Percentiles rank a stretch among this genome's conserved stretches.
Evolutionary conservation across 2,113 vertebrate species (phyloP).

Genomic region (Varanus komodoensis): DNA sequence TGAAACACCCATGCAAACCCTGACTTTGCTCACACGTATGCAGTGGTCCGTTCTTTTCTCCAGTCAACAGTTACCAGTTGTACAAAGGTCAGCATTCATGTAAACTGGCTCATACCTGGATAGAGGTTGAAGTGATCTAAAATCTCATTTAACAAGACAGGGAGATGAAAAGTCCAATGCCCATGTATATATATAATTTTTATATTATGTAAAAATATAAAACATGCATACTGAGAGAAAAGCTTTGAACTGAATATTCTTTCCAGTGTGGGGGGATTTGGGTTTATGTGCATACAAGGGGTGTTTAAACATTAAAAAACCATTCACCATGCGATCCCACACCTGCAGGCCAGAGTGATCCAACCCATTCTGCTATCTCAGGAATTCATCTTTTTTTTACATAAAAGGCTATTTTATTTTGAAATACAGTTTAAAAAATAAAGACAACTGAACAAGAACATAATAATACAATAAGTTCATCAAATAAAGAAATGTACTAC

Average conservation of each 20-base stretch:
- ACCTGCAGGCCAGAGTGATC: neutral
- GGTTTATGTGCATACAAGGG: neutral
- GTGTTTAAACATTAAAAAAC: neutral
- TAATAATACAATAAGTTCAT: too few relatives aligned
- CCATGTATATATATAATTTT: too few relatives aligned
- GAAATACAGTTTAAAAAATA: too few relatives aligned
- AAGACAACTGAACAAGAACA: too few relatives aligned
- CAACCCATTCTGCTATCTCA: neutral
- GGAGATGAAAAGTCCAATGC: neutral
- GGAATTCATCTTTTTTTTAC: neutral
- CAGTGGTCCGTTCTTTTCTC: neutral
- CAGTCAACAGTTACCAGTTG: neutral
- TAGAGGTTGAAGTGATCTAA: neutral
- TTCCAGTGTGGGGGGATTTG: too few relatives aligned
- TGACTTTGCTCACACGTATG: neutral
- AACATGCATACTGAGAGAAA: too few relatives aligned
- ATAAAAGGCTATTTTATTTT: too few relatives aligned
- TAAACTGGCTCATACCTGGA: neutral
- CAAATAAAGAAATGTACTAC: too few relatives aligned
- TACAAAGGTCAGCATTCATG: neutral
- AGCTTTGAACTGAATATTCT: too few relatives aligned
- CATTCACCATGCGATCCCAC: too few relatives aligned
- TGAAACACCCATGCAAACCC: neutral
- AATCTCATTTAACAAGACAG: too few relatives aligned
- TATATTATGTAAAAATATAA: too few relatives aligned